phyloP scores from a whole-genome alignment of 2,113 vertebrate species.

The Ornithorhynchus anatinus region DNA sequence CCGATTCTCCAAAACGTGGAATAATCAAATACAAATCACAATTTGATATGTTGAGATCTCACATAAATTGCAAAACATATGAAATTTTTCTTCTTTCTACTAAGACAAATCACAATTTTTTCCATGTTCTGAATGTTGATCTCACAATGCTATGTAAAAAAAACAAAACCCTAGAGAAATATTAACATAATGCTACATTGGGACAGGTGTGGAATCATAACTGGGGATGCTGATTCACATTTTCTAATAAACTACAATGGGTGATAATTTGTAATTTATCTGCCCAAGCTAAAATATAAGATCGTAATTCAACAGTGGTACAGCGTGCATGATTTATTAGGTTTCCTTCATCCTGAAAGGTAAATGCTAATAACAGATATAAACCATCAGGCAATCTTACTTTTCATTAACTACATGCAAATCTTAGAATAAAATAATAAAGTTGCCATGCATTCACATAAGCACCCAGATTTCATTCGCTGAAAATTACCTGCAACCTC shows the following conservation, averaged over 20 bases:
- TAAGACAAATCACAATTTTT: background rate
- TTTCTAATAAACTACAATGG: background rate
- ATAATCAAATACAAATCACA: too few relatives aligned
- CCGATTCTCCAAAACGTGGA: too few relatives aligned
- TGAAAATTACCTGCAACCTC: too few relatives aligned
- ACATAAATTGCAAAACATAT: too few relatives aligned
- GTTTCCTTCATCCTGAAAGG: slow-evolving; percentile 36
- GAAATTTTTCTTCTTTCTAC: background rate
- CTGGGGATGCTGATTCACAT: background rate
- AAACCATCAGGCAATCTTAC: background rate
- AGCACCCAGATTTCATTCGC: too few relatives aligned
- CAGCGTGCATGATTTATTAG: slow-evolving; percentile 7
- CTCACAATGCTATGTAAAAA: background rate
- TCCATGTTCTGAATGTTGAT: background rate
- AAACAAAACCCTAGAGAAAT: background rate
- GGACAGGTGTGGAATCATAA: background rate
- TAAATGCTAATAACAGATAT: slow-evolving; percentile 33
- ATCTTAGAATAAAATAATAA: background rate
- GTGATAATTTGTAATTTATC: slow-evolving; percentile 15
- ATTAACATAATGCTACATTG: background rate
- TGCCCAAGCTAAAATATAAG: background rate
- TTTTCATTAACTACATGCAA: background rate
- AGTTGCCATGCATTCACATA: too few relatives aligned
- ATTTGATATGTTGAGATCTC: too few relatives aligned
- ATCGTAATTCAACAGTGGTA: slow-evolving; percentile 18